A percentile compares a stretch with the other conserved stretches of the same genome.
Evolutionary conservation across 2,113 vertebrate genomes (phyloP).

Genomic region (Mobula birostris): DNA sequence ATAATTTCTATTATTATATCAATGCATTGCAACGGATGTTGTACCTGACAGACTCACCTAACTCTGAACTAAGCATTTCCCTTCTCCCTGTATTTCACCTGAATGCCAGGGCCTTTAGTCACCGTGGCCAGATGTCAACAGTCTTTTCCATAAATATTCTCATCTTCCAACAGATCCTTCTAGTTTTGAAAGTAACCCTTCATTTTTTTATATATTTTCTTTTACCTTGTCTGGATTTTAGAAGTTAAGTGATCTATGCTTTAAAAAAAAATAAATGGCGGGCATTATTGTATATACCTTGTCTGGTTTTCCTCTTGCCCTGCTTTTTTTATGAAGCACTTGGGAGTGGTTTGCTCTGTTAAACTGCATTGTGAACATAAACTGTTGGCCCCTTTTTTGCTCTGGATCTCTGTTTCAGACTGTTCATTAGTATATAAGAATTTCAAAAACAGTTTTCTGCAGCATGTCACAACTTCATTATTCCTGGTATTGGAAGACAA

Average conservation of each 20-base stretch:
- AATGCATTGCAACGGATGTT: neutral
- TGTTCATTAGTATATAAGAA: neutral
- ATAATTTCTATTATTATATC: neutral
- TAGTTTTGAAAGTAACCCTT: neutral
- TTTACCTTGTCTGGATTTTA: neutral
- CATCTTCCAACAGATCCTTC: neutral
- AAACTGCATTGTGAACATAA: neutral
- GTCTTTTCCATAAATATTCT: neutral
- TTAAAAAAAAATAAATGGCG: too few relatives aligned
- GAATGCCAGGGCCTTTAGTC: neutral
- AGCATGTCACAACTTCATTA: neutral
- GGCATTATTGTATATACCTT: neutral
- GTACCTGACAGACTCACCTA: neutral
- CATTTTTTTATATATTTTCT: neutral
- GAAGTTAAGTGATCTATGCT: too few relatives aligned
- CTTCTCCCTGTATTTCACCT: neutral
- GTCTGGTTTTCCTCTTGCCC: neutral
- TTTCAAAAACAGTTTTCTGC: neutral
- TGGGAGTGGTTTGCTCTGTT: neutral
- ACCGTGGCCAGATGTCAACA: neutral
- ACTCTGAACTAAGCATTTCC: neutral
- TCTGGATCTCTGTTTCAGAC: neutral
- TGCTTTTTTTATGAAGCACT: neutral
- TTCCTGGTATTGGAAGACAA: neutral
- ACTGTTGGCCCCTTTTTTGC: neutral